Conservation (phyloP, 1,140 invertebrate species). For the Drosophila parvula region DNA sequence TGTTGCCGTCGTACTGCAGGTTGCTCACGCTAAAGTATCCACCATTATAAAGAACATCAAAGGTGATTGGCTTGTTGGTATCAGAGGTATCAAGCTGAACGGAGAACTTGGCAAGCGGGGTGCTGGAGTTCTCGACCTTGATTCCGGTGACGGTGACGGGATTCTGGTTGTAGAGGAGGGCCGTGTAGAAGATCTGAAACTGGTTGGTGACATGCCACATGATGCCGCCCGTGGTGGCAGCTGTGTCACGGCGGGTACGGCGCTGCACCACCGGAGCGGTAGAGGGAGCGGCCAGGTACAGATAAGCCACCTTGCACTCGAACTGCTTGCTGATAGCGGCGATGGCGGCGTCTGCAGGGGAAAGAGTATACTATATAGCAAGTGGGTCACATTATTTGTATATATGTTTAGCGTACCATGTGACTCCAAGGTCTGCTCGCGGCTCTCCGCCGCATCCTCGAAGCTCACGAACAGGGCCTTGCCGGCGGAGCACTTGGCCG, state of each 20-base stretch:
- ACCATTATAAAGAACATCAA: slow-evolving; percentile 53
- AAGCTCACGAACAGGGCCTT: slow-evolving; percentile 81
- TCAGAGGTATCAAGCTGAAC: slow-evolving; percentile 35
- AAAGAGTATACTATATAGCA: not conserved
- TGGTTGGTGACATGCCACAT: slow-evolving; percentile 39
- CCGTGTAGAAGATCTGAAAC: slow-evolving; percentile 64
- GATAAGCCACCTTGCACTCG: slow-evolving; percentile 74
- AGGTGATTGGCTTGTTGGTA: slow-evolving; percentile 45
- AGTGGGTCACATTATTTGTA: slow-evolving; percentile 6
- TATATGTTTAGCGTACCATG: slow-evolving; percentile 83
- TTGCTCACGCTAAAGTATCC: slow-evolving; percentile 73
- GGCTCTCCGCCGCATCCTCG: slow-evolving; percentile 79
- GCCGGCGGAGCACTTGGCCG: slow-evolving; percentile 65
- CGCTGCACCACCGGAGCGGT: slow-evolving; percentile 56
- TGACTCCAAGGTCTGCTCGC: slow-evolving; percentile 82
- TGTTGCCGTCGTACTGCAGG: slow-evolving; percentile 38
- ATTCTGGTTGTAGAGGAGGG: slow-evolving; percentile 32
- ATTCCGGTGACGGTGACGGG: slow-evolving; percentile 29
- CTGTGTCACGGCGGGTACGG: slow-evolving; percentile 65
- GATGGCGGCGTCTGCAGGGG: slow-evolving; percentile 72
- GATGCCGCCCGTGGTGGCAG: slow-evolving; percentile 40
- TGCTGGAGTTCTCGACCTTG: slow-evolving; percentile 37
- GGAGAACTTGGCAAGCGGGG: slow-evolving; percentile 36
- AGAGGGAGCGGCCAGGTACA: slow-evolving; percentile 68
- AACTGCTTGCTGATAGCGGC: slow-evolving; percentile 65